These are phyloP conservation scores for Macroramphosus scolopax DNA, from an alignment of 2,797 vertebrate species.

Conservation along the genomic window DNA sequence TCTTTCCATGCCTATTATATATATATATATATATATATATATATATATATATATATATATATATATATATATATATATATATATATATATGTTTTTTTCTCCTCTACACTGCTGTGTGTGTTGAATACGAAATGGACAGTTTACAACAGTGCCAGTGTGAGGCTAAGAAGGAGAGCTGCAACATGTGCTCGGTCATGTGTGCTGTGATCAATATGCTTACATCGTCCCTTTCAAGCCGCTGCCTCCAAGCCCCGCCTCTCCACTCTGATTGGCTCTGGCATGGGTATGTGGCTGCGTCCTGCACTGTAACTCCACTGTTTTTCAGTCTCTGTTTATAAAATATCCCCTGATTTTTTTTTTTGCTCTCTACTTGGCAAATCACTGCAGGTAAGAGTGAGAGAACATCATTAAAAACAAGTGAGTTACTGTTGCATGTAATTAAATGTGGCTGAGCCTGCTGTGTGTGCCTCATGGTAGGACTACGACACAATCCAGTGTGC, in stretches of 20 bases:
- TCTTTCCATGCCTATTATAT: too few relatives aligned
- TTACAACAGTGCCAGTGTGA: constrained; percentile 22
- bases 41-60: too few relatives aligned
- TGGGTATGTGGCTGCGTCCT: constrained; percentile 44
- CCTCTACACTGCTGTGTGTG: constrained; percentile 14
- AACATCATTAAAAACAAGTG: constrained; percentile 59
- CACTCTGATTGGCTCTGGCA: constrained; percentile 47
- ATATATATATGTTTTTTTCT: constrained; percentile 1
- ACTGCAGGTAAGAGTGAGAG: constrained; percentile 55
- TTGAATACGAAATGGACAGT: constrained; percentile 28
- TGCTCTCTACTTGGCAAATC: constrained; percentile 37
- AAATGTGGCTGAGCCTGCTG: constrained; percentile 68
- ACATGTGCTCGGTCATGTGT: constrained; percentile 71
- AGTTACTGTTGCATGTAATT: constrained; percentile 73
- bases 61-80: too few relatives aligned
- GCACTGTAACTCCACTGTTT: constrained; percentile 31
- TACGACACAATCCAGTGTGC: constrained; percentile 39
- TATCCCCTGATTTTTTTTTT: constrained; percentile 21
- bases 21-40: too few relatives aligned
- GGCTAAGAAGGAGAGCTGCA: constrained; percentile 44
- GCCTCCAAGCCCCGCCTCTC: constrained; percentile 48
- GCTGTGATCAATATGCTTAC: constrained; percentile 61
- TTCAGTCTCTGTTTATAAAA: constrained; percentile 34
- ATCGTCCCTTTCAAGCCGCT: constrained; percentile 60
- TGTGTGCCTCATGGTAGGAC: constrained; percentile 57